A percentile compares a stretch with the other conserved stretches of the same genome.
Evolutionary conservation across 1,140 invertebrate species (phyloP).

Genomic region (Octopus sinensis): DNA sequence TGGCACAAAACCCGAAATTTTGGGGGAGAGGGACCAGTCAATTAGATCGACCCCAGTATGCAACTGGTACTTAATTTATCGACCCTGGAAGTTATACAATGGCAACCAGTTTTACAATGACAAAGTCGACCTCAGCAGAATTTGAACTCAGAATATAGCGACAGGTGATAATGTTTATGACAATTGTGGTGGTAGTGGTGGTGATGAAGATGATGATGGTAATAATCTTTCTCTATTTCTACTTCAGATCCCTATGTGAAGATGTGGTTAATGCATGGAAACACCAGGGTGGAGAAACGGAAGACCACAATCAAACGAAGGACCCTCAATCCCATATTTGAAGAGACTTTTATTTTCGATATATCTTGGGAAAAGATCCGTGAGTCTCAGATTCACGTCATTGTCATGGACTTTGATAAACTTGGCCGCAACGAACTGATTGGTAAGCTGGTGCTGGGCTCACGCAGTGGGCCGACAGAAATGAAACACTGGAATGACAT

Average conservation of each 20-base stretch:
- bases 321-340: slow-evolving; percentile 65
- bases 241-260: slow-evolving; percentile 66
- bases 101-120: no score
- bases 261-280: slow-evolving; percentile 61
- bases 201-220: no score
- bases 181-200: background rate
- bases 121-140: no score
- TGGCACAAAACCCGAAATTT: no score
- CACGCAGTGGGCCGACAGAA: slow-evolving; percentile 75
- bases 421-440: slow-evolving; percentile 84
- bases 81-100: no score
- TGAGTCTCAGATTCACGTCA: slow-evolving; percentile 78
- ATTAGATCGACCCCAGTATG: no score
- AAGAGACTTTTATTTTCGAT: slow-evolving; percentile 65
- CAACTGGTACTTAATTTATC: no score
- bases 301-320: slow-evolving; percentile 64
- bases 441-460: slow-evolving; percentile 80
- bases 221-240: slow-evolving; percentile 19
- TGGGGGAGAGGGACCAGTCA: no score
- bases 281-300: slow-evolving; percentile 63
- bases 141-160: no score
- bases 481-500: slow-evolving; percentile 87
- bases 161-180: no score
- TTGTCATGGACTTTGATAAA: slow-evolving; percentile 89
- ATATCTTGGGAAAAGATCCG: slow-evolving; percentile 70